These are phyloP conservation scores for Acromyrmex heyeri DNA, from an alignment of 1,140 invertebrate species.

Conservation along the genomic window DNA sequence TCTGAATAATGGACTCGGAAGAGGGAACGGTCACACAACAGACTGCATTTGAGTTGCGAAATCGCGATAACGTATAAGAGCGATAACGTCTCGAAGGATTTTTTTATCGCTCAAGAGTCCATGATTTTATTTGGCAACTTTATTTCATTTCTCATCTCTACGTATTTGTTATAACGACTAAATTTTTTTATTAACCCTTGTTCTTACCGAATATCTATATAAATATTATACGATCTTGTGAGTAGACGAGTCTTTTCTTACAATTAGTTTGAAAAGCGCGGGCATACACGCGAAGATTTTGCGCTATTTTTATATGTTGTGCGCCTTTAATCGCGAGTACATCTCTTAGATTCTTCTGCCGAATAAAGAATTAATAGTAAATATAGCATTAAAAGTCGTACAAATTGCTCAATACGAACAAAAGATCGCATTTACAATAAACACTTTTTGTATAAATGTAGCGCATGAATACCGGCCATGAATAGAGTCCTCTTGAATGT, in stretches of 20 bases:
- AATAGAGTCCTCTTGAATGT: not conserved
- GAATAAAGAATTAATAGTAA: conserved; percentile 2
- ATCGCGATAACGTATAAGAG: not conserved
- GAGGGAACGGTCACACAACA: conserved; percentile 5
- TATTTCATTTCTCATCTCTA: not conserved
- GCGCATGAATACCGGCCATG: too few relatives aligned
- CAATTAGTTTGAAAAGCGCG: not conserved
- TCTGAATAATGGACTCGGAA: conserved; percentile 87
- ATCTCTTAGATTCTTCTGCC: not conserved
- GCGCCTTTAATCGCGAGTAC: not conserved
- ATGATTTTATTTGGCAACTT: not conserved
- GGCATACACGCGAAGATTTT: not conserved
- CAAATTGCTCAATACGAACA: conserved; percentile 23
- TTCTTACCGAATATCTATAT: not conserved
- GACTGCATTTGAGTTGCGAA: conserved; percentile 64
- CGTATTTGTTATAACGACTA: not conserved
- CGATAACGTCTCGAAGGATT: conserved; percentile 1
- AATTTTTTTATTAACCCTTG: conserved; percentile 8
- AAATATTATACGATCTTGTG: not conserved
- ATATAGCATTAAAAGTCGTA: not conserved
- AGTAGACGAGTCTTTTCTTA: not conserved
- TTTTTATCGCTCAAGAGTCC: not conserved
- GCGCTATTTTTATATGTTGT: not conserved
- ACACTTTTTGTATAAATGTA: not conserved
- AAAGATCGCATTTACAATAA: not conserved